Evolutionary conservation across 2,888 invertebrate species (phyloP), one percentile per base, ranked within the genome.

Genomic region (Tiphia femorata): DNA sequence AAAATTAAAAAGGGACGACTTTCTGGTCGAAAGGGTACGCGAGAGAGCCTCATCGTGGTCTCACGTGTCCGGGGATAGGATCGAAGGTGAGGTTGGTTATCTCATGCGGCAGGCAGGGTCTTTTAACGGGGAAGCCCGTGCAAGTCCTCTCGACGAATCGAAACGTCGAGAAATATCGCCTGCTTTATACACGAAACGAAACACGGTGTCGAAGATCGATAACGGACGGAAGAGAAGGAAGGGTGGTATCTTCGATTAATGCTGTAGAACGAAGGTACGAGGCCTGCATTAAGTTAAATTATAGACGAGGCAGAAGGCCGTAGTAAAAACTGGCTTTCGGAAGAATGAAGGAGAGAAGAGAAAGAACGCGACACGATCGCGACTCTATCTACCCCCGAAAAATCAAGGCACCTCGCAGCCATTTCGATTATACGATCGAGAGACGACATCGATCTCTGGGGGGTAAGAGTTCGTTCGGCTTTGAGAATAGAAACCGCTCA

Each of bases 1-100:
- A 79, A 79, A 78, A 79, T 78, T 76, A 77, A 78, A 76, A 77
- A 72, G 64, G 71, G 33, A 8, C 25, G 25, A 25, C n/a, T 25
- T 25, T 8, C 25, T 25, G 5, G 25, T 8, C 25, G 25, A 25
- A 25, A 25, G 25, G 6, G 25, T 25, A 8, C 25, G 25, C 25
- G 25, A 25, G n/a, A n/a, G n/a, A n/a, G n/a, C n/a, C n/a, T n/a
- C n/a, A n/a, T n/a, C n/a, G n/a, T n/a, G n/a, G n/a, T n/a, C n/a
- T n/a, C 8, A 8, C 37, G 37, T n/a, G 16, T 7, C 37, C 37
- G 7, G 6, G 37, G n/a, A 35, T 5, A 35, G 5, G 16, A 35
- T 35, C 16, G 37, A 14, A n/a, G 12, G 5, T 6, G 16, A n/a
- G n/a, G n/a, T n/a, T n/a, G n/a, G n/a, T n/a, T n/a, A n/a, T n/a